A percentile compares a stretch with the other conserved stretches of the same genome.
Evolutionary conservation across 1,140 invertebrate species (phyloP).

Genomic region (Platyscapa corneri): DNA sequence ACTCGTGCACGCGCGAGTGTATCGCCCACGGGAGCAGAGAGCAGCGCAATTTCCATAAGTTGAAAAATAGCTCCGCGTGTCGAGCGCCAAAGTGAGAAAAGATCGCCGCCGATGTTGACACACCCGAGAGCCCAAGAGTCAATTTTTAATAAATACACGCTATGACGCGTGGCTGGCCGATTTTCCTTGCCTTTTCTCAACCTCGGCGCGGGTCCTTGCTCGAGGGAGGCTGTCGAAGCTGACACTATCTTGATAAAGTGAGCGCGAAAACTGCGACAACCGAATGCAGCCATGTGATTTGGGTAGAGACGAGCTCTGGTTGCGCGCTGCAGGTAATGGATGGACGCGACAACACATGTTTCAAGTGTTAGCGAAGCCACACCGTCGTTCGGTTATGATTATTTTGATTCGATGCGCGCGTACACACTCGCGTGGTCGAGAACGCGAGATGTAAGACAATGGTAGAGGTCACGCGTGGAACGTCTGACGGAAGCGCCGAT

Average conservation of each 20-base stretch:
- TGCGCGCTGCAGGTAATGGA: neutral
- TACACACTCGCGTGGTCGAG: no score
- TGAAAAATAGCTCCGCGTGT: slow-evolving; percentile 61
- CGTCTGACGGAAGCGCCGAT: no score
- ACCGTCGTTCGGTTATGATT: no score
- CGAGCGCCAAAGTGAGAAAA: slow-evolving; percentile 65
- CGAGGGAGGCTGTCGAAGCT: no score
- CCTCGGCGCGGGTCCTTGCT: neutral
- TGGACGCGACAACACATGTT: no score
- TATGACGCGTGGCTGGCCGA: neutral
- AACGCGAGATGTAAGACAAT: no score
- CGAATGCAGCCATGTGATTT: no score
- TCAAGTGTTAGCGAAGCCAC: no score
- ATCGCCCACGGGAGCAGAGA: slow-evolving; percentile 36
- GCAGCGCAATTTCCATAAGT: slow-evolving; percentile 70
- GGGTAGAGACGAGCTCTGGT: neutral
- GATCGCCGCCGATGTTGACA: slow-evolving; percentile 59
- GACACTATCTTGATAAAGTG: neutral
- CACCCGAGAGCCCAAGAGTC: neutral
- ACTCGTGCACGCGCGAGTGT: neutral
- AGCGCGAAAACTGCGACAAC: neutral
- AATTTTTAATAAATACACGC: neutral
- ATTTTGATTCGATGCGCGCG: no score
- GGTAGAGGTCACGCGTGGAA: no score
- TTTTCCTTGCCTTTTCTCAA: neutral